Conservation (phyloP, 2,888 invertebrate species). For the Schrankia costaestrigalis region DNA sequence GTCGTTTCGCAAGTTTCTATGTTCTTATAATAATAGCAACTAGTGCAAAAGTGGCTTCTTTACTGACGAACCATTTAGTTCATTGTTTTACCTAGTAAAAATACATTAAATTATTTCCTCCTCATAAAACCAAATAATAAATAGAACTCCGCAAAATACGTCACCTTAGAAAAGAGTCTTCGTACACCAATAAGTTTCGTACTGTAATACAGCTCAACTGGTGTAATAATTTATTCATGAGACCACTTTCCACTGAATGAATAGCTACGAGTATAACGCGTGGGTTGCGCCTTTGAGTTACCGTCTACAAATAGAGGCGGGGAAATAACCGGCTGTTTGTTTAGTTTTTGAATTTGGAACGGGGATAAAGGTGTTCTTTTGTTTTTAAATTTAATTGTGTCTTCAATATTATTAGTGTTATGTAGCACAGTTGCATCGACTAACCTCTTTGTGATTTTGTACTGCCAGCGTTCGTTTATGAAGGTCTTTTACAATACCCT, state of each 20-base stretch:
- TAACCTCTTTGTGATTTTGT: too few species aligned
- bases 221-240: constrained; percentile 57
- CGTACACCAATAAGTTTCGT: constrained; percentile 29
- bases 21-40: too few species aligned
- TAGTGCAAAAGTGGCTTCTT: too few species aligned
- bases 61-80: too few species aligned
- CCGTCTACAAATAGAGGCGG: constrained; percentile 29
- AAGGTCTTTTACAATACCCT: too few species aligned
- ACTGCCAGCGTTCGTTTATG: too few species aligned
- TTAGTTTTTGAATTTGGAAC: constrained; percentile 5
- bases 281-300: constrained; percentile 28
- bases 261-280: constrained; percentile 42
- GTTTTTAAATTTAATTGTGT: background rate
- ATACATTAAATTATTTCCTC: too few species aligned
- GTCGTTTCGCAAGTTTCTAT: too few species aligned
- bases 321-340: constrained; percentile 11
- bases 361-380: background rate
- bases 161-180: constrained; percentile 25
- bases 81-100: constrained; percentile 1
- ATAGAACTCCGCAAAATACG: constrained; percentile 4
- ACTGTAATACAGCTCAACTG: constrained; percentile 39
- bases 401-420: background rate
- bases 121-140: background rate
- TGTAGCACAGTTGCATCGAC: too few species aligned
- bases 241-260: constrained; percentile 53